Evolutionary conservation across 2,113 vertebrate genomes (phyloP).

Genomic region (Podarcis cretensis): DNA sequence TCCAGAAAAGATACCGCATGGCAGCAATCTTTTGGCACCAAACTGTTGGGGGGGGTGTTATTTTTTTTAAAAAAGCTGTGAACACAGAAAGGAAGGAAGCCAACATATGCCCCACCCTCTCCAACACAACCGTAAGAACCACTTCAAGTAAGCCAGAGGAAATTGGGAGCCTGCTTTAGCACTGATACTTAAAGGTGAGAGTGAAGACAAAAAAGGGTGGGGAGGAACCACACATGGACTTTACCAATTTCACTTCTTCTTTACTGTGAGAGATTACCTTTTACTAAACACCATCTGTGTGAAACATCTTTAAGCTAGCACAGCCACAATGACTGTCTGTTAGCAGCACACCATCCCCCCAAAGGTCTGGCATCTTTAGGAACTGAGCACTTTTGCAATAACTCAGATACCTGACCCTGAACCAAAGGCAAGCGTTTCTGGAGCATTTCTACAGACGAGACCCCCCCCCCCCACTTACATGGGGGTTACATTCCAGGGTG

Average conservation of each 20-base stretch:
- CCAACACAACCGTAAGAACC: slow-evolving; percentile 4
- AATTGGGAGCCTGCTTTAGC: not conserved
- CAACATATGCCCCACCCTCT: not conserved
- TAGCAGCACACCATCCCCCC: not conserved
- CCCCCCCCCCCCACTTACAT: too few species aligned
- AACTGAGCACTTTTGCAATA: not conserved
- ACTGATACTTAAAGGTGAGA: not conserved
- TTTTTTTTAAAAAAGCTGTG: not conserved
- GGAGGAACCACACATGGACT: not conserved
- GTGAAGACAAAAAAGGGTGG: not conserved
- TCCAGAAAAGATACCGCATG: not conserved
- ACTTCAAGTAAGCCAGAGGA: not conserved
- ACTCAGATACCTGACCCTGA: not conserved
- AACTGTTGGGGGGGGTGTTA: too few species aligned
- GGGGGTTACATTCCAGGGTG: too few species aligned
- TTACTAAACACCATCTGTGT: not conserved
- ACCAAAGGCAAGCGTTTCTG: not conserved
- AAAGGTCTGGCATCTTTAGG: not conserved
- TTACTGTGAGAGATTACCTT: not conserved
- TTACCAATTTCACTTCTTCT: not conserved
- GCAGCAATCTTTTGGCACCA: not conserved
- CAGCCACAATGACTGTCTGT: not conserved
- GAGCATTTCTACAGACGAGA: not conserved
- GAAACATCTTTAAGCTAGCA: not conserved
- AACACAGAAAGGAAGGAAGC: slow-evolving; percentile 9